Evolutionary conservation across 2,113 vertebrate genomes (phyloP), one percentile per base, ranked within the genome.

Genomic region (Sinocyclocheilus maitianheensis): DNA sequence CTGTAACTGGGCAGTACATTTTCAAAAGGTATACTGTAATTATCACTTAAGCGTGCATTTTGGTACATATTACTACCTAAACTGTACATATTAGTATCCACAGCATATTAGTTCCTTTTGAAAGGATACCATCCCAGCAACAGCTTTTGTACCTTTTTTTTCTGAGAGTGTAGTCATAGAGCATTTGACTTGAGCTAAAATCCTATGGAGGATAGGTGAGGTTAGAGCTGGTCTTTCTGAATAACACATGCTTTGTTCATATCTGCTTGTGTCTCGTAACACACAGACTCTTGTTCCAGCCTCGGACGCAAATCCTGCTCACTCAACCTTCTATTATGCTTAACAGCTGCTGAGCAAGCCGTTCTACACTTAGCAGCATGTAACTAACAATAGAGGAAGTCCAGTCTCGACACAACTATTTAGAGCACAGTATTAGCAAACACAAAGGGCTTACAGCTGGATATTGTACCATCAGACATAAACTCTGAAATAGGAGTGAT

Each of bases 331-430:
- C 74, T 53, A 60, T 88, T 86, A 85, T 85, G 55, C 76, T 78
- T 3, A 77, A 37, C 89, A 90, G 84, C 85, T 89, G 89, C 89
- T 87, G 88, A 88, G 83, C 82, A 83, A 85, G 80, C 84, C 22
- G 34, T 87, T 86, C 81, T 79, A 72, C 72, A 9, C 55, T 83
- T 63, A 86, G 81, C 43, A 37, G 26, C 67, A 60, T 77, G 62
- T 51, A 85, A 60, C 85, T 84, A 67, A 89, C 85, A 89, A 87
- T 80, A 84, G 74, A 71, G 88, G 83, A 75, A 77, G 67, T 83
- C 55, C 83, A 85, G 84, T 84, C 90, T 86, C 26, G 20, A 83
- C 75, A 83, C 43, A 83, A 77, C 83, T 76, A 80, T 89, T 89
- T 80, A 76, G 76, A 81, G 81, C 77, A 63, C 53, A 40, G 76